Conservation (phyloP, 2,888 invertebrate genomes). For the Listrodromus nycthemerus region DNA sequence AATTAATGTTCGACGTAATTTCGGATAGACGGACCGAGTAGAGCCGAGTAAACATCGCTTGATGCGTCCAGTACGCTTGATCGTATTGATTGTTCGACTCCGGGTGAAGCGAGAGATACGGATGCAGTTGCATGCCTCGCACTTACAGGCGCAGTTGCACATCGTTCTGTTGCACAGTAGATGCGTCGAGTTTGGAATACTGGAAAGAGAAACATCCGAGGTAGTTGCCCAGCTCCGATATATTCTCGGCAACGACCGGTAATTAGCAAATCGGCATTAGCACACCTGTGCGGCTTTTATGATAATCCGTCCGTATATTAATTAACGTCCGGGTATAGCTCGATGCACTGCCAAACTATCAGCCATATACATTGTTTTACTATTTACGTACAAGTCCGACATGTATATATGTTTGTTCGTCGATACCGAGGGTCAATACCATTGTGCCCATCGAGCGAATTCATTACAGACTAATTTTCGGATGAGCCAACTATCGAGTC, state of each 20-base stretch:
- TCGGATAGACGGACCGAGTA: conserved; percentile 24
- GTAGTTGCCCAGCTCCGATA: conserved; percentile 53
- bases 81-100: conserved; percentile 53
- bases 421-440: not conserved
- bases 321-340: conserved; percentile 66
- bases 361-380: conserved; percentile 14
- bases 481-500: conserved; percentile 3
- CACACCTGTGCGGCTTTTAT: conserved; percentile 72
- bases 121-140: conserved; percentile 46
- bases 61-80: conserved; percentile 14
- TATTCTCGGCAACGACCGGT: conserved; percentile 58
- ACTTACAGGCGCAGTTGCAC: not conserved
- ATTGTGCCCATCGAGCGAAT: conserved; percentile 16
- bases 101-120: conserved; percentile 26
- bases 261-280: conserved; percentile 76
- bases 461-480: conserved; percentile 5
- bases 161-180: not conserved
- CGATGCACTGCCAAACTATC: conserved; percentile 23
- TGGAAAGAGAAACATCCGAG: conserved; percentile 26
- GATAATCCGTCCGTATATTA: conserved; percentile 75
- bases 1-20: conserved; percentile 68
- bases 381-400: not conserved
- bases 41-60: conserved; percentile 39
- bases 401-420: not conserved
- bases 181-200: conserved; percentile 15